Base-by-base conservation (phyloP, 2,113 vertebrate species). In the Pterophyllum scalare region DNA sequence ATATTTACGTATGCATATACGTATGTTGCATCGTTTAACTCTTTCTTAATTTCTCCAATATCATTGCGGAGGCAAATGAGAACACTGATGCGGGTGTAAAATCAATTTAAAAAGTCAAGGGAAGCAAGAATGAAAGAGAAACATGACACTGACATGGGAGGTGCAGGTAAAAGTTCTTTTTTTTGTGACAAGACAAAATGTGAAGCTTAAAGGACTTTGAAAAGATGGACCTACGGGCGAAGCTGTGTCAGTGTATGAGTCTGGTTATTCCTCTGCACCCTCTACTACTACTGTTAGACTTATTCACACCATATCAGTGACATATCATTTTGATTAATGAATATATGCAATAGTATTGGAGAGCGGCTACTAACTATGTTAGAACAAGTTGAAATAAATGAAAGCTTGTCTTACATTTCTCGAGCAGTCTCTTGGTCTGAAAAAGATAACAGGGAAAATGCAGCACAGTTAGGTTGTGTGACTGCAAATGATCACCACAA, bases 371-470 rank as follows among this genome's bases (percentile, higher is more conserved):
- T 38, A 70, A 35, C 2, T 11, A 24, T 57, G 28, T 89, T 81
- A 77, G 75, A n/a, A 67, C 13, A 74, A 13, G 15, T 19, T 57
- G 64, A 15, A 64, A 22, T n/a, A n/a, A 24, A 70, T 14, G n/a
- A 86, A 75, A 85, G 90, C 14, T 90, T 94, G 84, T 95, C 98
- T 99, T 99, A 99, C 98, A 97, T 99, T 97, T 99, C 94, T 98
- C 97, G 88, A 96, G 95, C 64, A 95, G 96, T 94, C 95, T 93
- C 94, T 95, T 96, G 91, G 95, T 96, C 98, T 99, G 96, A 75
- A 97, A 94, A 96, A 93, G 72, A 96, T 93, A 85, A 96, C 76
- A 77, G 6, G 77, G 60, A 87, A 81, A 91, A 74, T 61, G 15
- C 9, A 89, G 59, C 31, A 83, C 28, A 78, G n/a, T 91, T 77